Evolutionary conservation across 1,140 invertebrate genomes (phyloP).

Genomic region (Argopecten irradians): DNA sequence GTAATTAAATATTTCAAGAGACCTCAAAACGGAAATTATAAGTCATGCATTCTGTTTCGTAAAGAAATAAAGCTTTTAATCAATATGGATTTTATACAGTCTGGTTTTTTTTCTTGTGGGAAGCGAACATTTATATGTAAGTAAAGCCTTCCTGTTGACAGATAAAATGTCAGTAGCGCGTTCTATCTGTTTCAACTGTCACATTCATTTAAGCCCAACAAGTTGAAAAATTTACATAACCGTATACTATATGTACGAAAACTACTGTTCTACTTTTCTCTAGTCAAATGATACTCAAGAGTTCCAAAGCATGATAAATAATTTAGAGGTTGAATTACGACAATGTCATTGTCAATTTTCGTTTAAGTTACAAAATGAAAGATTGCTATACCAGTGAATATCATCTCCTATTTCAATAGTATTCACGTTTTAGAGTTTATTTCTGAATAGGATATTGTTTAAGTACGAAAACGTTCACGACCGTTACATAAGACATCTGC

Average conservation of each 20-base stretch:
- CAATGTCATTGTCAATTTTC: not conserved
- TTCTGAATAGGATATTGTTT: not conserved
- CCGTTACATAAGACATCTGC: conserved; percentile 6
- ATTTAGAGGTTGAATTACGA: conserved; percentile 15
- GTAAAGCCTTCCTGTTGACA: not conserved
- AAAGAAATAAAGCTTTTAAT: not conserved
- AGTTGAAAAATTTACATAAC: not conserved
- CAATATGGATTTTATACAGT: not conserved
- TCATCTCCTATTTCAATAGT: not conserved
- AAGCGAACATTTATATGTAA: not conserved
- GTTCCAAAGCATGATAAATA: conserved; percentile 1
- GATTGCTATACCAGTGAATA: not conserved
- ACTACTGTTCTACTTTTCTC: not conserved
- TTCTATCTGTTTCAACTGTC: not conserved
- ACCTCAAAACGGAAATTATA: too few relatives aligned
- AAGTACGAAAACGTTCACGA: not conserved
- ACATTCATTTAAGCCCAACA: not conserved
- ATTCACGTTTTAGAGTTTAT: not conserved
- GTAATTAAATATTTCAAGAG: too few relatives aligned
- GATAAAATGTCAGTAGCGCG: not conserved
- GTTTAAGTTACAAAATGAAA: conserved; percentile 19
- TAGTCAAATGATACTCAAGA: not conserved
- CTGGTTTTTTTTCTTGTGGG: not conserved
- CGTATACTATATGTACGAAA: not conserved
- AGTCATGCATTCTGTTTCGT: not conserved